Evolutionary conservation across 2,888 invertebrate species (phyloP).

Genomic region (Drosophila peninsularis): DNA sequence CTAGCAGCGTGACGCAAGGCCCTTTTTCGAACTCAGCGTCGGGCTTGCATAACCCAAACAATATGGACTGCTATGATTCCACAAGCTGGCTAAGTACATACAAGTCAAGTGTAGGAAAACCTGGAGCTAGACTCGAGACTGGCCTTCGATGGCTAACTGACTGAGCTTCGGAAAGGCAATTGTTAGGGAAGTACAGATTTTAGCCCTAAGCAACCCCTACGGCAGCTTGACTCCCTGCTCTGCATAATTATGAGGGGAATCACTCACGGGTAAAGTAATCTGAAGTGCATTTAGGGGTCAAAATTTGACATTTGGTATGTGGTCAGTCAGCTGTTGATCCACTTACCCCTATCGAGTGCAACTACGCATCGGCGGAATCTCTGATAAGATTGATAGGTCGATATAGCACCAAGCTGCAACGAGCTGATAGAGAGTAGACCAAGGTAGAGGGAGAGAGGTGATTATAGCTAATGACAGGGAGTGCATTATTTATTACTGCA

Average conservation of each 20-base stretch:
- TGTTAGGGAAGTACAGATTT: no score
- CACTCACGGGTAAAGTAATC: conserved; percentile 1
- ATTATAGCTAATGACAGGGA: neutral
- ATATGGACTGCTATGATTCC: conserved; percentile 1
- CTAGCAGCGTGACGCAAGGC: conserved; percentile 20
- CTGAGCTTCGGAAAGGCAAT: no score
- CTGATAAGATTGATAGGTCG: conserved; percentile 27
- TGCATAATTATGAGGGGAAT: neutral
- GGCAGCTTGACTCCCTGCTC: neutral
- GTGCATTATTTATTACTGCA: neutral
- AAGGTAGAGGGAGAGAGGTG: neutral
- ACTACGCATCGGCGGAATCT: conserved; percentile 26
- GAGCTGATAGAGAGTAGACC: neutral
- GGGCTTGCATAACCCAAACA: neutral
- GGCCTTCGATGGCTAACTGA: no score
- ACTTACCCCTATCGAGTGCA: conserved; percentile 15
- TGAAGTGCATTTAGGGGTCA: conserved; percentile 2
- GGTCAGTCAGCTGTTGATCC: conserved; percentile 11
- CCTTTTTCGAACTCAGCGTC: neutral
- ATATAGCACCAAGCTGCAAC: neutral
- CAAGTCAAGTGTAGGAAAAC: no score
- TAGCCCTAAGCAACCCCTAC: no score
- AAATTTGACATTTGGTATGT: conserved; percentile 2
- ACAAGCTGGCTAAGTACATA: no score
- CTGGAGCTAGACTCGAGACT: no score